Base-by-base conservation (phyloP, 2,113 vertebrate genomes). In the Thunnus thynnus region DNA sequence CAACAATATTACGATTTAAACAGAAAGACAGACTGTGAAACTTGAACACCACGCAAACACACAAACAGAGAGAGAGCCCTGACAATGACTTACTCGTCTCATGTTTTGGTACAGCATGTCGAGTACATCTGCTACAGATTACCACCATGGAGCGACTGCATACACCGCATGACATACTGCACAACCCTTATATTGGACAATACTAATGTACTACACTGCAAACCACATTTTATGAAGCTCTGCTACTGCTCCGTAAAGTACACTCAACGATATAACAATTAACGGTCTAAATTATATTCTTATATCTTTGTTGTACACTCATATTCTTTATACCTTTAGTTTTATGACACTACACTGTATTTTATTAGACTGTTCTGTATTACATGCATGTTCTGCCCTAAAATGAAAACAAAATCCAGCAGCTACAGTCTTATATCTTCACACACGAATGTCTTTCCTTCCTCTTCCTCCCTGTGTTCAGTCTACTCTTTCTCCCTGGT, bases 41-140 rank as follows among this genome's bases (percentile, higher is more conserved):
- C 20, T 36, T 5, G 63, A 13, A 68, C n/a, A 54, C 14, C 48
- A 20, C 4, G 56, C 47, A 76, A 14, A 62, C 66, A 65, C 4
- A 36, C 36, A 55, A 50, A 55, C 17, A 16, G 14, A 57, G 9
- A 48, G 12, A 76, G n/a, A 72, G 68, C 47, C 18, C 27, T 30
- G 13, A 22, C 6, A 4, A 10, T 2, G 66, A 94, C 94, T 93
- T 92, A 95, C 93, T 92, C 91, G 88, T 93, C 89, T 92, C 91
- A 94, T 89, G 88, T 92, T 92, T 87, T 94, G 92, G 91, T 92
- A 94, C 58, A 90, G 91, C 93, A 93, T 94, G 90, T 84, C 56
- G 91, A 89, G 80, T 80, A 90, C 91, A 91, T 93, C 88, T 90
- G 91, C 80, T 92, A 93, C 80, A 90, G 93, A 89, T 93, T 86